Conservation (phyloP, 2,113 vertebrate genomes). For the Meriones unguiculatus region DNA sequence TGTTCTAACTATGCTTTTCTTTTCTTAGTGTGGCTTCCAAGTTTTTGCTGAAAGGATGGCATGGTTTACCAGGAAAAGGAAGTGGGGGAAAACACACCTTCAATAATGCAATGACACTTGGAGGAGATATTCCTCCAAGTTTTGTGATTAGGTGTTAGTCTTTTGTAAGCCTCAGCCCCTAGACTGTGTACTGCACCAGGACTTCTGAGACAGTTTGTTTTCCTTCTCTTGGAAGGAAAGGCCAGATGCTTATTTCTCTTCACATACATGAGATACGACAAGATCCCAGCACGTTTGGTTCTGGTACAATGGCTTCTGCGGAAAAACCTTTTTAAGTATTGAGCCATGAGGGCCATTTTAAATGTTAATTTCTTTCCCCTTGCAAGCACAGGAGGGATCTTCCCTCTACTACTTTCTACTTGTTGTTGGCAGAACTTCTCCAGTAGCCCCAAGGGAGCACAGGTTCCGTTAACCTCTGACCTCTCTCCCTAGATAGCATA, state of each 20-base stretch:
- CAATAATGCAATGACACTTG: background rate
- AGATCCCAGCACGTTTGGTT: background rate
- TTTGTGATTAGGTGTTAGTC: background rate
- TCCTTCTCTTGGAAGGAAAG: background rate
- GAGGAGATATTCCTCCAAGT: background rate
- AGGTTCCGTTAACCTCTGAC: no score
- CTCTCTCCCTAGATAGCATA: no score
- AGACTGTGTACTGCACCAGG: background rate
- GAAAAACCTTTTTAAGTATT: background rate
- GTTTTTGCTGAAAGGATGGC: background rate
- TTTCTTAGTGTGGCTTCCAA: background rate
- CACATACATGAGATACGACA: background rate
- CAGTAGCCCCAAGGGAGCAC: background rate
- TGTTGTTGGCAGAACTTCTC: background rate
- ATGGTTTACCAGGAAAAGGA: background rate
- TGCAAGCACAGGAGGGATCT: background rate
- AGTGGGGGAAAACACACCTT: background rate
- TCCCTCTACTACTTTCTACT: background rate
- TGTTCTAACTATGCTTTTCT: background rate
- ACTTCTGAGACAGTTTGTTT: background rate
- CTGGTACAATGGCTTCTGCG: background rate
- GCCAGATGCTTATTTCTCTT: background rate
- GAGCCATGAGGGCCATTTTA: background rate
- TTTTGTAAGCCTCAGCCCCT: background rate
- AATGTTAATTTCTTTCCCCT: background rate